Base-by-base conservation (phyloP, 1,140 invertebrate genomes). In the Bombus terrestris region DNA sequence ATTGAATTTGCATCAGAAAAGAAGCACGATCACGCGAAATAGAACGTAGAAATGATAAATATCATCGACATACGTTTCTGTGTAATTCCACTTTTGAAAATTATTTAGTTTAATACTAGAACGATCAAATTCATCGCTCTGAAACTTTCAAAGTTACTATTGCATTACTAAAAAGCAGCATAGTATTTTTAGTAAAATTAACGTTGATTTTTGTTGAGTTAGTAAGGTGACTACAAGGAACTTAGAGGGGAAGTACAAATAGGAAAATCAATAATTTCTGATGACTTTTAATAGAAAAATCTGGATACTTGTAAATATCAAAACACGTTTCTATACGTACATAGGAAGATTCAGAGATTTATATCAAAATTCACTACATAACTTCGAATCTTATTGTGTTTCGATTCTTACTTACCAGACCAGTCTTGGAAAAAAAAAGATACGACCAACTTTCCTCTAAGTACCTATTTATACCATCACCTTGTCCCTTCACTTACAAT, bases 71-170 rank as follows among this genome's bases (percentile, higher is more conserved):
- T 62, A 62, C 4, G 28, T 62, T 4, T n/a, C 59, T 12, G 10
- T 13, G 1, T 4, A 22, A 53, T 8, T 22, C 22, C 47, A 22
- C 18, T 53, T 53, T 53, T 22, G 47, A 18, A 8, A 53, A 53
- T 53, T 53, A 6, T 62, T 62, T 13, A 62, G 12, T n/a, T 12
- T 62, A 62, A 62, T 1, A 28, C 10, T 62, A 62, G 3, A n/a
- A n/a, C 10, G 10, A n/a, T 28, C 10, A 5, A n/a, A 62, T 0
- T n/a, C 4, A 0, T 4, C 28, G 59, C 28, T 62, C 1, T 0
- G 28, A 5, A 28, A n/a, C 25, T 13, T 62, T 62, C 4, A 32
- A 32, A 32, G 32, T 32, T 32, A 32, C 32, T 32, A 32, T 32
- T 32, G 32, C 32, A 32, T 32, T 32, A 32, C 32, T n/a, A 12